These are phyloP conservation scores for Craseonycteris thonglongyai DNA, from an alignment of 2,113 vertebrate species.

Conservation along the genomic window DNA sequence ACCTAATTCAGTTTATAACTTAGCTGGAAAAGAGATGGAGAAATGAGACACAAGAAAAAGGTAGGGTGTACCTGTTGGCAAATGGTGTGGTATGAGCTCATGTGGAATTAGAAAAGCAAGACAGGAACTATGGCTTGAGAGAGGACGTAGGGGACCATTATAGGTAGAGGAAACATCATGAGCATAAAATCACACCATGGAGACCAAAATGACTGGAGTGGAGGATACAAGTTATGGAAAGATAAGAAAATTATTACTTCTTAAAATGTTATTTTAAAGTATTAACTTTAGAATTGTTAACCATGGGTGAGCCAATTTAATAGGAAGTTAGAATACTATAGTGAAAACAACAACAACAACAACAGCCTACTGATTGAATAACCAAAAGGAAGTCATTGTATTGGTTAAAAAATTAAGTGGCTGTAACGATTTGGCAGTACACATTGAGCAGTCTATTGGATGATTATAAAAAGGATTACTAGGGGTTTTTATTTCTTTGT, in stretches of 20 bases:
- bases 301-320: neutral
- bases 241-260: neutral
- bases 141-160: neutral
- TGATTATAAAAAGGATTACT: neutral
- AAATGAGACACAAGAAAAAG: neutral
- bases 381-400: neutral
- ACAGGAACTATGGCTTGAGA: neutral
- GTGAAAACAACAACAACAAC: too few relatives aligned
- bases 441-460: neutral
- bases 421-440: neutral
- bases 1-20: neutral
- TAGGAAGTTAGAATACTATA: neutral
- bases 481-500: too few relatives aligned
- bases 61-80: neutral
- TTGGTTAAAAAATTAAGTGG: neutral
- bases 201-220: neutral
- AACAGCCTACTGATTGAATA: neutral
- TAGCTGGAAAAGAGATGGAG: neutral
- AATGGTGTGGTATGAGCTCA: neutral
- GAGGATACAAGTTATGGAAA: neutral
- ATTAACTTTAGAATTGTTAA: neutral
- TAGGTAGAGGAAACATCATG: neutral
- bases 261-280: neutral
- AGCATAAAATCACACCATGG: neutral
- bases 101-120: neutral